phyloP scores from a whole-genome alignment of 2,888 invertebrate genomes.

The Megamerina dolium region DNA sequence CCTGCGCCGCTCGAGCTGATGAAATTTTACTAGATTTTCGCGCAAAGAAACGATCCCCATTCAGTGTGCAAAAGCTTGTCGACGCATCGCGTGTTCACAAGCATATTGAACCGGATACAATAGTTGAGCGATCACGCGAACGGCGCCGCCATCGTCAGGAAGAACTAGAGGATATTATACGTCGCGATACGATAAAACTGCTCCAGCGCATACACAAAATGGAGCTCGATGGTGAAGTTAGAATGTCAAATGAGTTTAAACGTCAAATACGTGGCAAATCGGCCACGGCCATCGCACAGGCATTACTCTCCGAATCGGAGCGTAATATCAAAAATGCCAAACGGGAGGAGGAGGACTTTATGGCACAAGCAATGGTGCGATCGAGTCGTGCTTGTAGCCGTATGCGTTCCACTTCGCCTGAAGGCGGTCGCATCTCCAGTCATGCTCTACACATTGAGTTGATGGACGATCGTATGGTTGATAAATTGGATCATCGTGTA shows the following conservation, averaged over 20 bases:
- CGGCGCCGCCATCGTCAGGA: constrained; percentile 48
- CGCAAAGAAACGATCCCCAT: constrained; percentile 47
- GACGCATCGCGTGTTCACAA: constrained; percentile 52
- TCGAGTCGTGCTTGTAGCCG: constrained; percentile 42
- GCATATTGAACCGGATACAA: constrained; percentile 50
- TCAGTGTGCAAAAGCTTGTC: constrained; percentile 53
- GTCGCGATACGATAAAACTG: constrained; percentile 43
- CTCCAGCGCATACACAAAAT: constrained; percentile 45
- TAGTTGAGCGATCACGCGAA: constrained; percentile 48
- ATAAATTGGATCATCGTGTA: constrained; percentile 47
- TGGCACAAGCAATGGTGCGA: constrained; percentile 37
- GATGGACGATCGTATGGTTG: constrained; percentile 46
- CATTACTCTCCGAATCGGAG: constrained; percentile 57
- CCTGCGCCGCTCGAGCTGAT: constrained; percentile 65
- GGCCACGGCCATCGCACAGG: constrained; percentile 65
- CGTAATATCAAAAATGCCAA: constrained; percentile 46
- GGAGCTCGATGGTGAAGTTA: constrained; percentile 52
- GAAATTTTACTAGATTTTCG: constrained; percentile 54
- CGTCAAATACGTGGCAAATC: constrained; percentile 64
- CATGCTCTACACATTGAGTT: constrained; percentile 44
- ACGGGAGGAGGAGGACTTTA: constrained; percentile 39
- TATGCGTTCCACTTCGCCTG: constrained; percentile 34
- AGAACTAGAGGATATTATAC: constrained; percentile 58
- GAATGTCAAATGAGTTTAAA: constrained; percentile 51
- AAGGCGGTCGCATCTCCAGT: constrained; percentile 28